phyloP scores from a whole-genome alignment of 2,888 invertebrate genomes.

The Microplitis manilae region DNA sequence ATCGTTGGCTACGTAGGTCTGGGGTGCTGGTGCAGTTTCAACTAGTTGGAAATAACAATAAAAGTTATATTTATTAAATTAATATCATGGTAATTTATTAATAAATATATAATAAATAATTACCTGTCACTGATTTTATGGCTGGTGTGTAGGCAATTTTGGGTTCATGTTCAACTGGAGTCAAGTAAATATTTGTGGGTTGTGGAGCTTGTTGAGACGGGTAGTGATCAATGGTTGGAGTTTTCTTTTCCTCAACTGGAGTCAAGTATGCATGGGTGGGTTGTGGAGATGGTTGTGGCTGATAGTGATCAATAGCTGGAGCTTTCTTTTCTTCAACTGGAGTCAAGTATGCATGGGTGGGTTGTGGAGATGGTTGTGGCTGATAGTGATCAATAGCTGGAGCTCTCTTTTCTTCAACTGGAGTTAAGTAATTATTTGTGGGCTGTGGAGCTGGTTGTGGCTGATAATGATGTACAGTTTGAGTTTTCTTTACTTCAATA shows the following conservation, averaged over 20 bases:
- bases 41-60: too few species aligned
- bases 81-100: too few species aligned
- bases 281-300: constrained; percentile 20
- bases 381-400: not conserved
- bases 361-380: constrained; percentile 3
- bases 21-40: too few species aligned
- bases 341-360: not conserved
- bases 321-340: constrained; percentile 6
- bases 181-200: not conserved
- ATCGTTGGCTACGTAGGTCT: too few species aligned
- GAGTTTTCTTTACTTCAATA: too few species aligned
- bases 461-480: not conserved
- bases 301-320: constrained; percentile 17
- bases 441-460: not conserved
- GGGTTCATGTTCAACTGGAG: constrained; percentile 10
- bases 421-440: not conserved
- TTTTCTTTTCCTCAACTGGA: constrained; percentile 31
- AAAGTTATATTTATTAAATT: too few species aligned
- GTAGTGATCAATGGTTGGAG: not conserved
- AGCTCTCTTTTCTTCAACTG: not conserved
- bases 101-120: too few species aligned
- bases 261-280: constrained; percentile 30
- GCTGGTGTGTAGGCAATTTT: too few species aligned
- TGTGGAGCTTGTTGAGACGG: constrained; percentile 5
- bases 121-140: too few species aligned